Evolutionary conservation across 35 echinoderm and acorn worm genomes (phyloP), one percentile per base, ranked within the genome.

Genomic region (Amphiura filiformis): DNA sequence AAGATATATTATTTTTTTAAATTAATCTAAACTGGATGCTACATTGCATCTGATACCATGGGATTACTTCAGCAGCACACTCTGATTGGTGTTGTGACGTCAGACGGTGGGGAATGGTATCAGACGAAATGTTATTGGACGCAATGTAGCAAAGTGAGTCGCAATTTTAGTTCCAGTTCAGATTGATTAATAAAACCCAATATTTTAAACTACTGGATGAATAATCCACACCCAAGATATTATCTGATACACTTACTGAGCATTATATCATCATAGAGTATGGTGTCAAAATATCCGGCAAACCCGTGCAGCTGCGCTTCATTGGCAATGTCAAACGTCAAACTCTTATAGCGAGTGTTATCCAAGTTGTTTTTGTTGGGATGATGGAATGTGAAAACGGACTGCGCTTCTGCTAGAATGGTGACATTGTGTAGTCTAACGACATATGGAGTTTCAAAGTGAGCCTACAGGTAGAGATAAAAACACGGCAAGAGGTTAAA

Each of bases 381-480:
- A 39, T 94, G 96, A 40, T 64, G 81, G 78, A 99, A 95, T 32
- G 93, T 92, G 80, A 99, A 95, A 32, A 94, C 86, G 31, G 96
- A 90, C 41, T 90, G 77, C 1, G 96, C 76, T 78, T 94, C 86
- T 37, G 93, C 96, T 39, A 99, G 80, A 64, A 91, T 86, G 32
- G 90, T 85, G 13, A 99, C 96, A 22, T 99, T 99, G 87, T 99
- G 96, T 0, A 99, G 93, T 7, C 93, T 81, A 26, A 98, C 96
- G 1, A 99, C 96, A 44, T 99, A 99, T 0, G 96, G 93, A 30
- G 96, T 99, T 83, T 99, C 96, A 90, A 99, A 99, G 77, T 99
- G 96, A 75, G 96, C 96, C 96, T 98, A 32, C 12, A 77, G 65
- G 52, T n/a, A 13, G 83, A 35, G 1, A 39, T 35, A 32, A 38